These are phyloP conservation scores for Crenuchus spilurus DNA, from an alignment of 2,797 vertebrate genomes.

Conservation along the genomic window DNA sequence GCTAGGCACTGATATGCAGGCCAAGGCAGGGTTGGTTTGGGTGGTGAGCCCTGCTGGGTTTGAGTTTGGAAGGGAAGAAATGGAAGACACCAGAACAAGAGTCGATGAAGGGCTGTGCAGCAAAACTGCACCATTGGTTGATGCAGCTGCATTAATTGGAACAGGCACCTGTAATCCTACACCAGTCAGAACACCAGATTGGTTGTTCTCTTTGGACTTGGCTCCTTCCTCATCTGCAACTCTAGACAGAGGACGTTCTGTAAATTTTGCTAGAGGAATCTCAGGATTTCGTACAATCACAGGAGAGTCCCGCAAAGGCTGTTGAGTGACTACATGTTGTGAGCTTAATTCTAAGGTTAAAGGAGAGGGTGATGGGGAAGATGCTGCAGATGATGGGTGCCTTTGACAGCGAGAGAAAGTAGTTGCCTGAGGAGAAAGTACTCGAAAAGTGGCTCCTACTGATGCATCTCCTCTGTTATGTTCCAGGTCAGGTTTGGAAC, in stretches of 20 bases:
- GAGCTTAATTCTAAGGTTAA: slow-evolving; percentile 80
- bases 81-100: slow-evolving; percentile 77
- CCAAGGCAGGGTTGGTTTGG: slow-evolving; percentile 69
- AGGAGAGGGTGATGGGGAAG: slow-evolving; percentile 83
- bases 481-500: slow-evolving; percentile 77
- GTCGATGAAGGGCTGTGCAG: slow-evolving; percentile 77
- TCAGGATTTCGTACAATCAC: slow-evolving; percentile 92
- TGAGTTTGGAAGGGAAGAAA: slow-evolving; percentile 68
- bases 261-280: slow-evolving; percentile 81
- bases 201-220: slow-evolving; percentile 60
- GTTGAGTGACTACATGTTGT: slow-evolving; percentile 80
- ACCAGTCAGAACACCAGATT: slow-evolving; percentile 66
- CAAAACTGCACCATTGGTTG: slow-evolving; percentile 74
- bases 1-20: slow-evolving; percentile 73
- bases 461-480: slow-evolving; percentile 68
- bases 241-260: slow-evolving; percentile 73
- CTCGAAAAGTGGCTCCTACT: slow-evolving; percentile 72
- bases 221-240: slow-evolving; percentile 58
- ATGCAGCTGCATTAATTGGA: slow-evolving; percentile 80
- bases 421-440: slow-evolving; percentile 80
- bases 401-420: slow-evolving; percentile 73
- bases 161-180: slow-evolving; percentile 81
- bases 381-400: slow-evolving; percentile 77
- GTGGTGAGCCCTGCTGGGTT: slow-evolving; percentile 60
- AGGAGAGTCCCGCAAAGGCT: slow-evolving; percentile 85